Evolutionary conservation across 2,888 invertebrate genomes (phyloP), one percentile per base, ranked within the genome.

Genomic region (Microplitis manilae): DNA sequence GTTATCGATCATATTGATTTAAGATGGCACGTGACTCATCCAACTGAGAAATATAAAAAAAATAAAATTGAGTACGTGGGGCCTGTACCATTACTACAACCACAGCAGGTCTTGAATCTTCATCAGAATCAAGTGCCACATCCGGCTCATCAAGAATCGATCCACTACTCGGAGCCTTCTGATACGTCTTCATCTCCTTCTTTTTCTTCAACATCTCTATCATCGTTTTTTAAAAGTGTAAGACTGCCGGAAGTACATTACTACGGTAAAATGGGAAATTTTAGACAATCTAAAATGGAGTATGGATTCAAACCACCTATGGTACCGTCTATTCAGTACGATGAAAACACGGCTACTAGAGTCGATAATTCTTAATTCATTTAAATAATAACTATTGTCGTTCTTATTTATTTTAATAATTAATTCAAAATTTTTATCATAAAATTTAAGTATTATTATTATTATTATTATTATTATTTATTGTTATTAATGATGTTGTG

Each of bases 301-400:
- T 96, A 96, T 83, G 94, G 96, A 0, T 96, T 96, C 83, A 95
- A 94, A 84, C 96, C 96, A 0, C 96, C 96, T 0, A 88, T 96
- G 83, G 92, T 95, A 79, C 96, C 96, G 0, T 96, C 96, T 0
- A 91, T 94, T 5, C 95, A 96, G 87, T 94, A 96, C 8, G 95
- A 95, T 85, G 93, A 95, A 80, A 92, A 94, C 70, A 88, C 89
- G 0, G 88, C 87, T 2, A 84, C 86, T 8, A 88, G 88, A 83
- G 87, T 90, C 5, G 87, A 89, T 72, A 79, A 67, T 71, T 67
- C 60, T 15, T 7, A 41, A 38, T 60, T 74, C 6, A 68, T 41
- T 15, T 40, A 17, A 5, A 13, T 70, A 20, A 30, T 70, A 59
- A 4, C 40, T 50, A 38, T n/a, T 39, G 13, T 64, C 4, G 17